Evolutionary conservation across 2,888 invertebrate species (phyloP).

Genomic region (Antheraea assamensis): DNA sequence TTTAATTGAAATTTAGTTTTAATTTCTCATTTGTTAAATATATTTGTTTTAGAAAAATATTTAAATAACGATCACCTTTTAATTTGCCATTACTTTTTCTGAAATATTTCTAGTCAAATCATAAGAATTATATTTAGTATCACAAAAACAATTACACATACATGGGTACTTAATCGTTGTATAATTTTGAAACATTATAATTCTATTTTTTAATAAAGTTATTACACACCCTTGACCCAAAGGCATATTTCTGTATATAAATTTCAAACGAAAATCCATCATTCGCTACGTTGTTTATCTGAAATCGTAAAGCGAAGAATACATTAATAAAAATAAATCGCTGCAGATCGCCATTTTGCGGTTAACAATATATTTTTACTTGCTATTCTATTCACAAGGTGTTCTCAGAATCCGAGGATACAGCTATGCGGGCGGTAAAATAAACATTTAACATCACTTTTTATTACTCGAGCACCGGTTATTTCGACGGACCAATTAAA

Average conservation of each 20-base stretch:
- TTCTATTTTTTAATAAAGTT: slow-evolving; percentile 1
- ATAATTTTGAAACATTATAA: not conserved
- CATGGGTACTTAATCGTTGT: not conserved
- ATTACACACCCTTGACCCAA: slow-evolving; percentile 9
- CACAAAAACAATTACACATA: not conserved
- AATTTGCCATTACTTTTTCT: too few relatives aligned
- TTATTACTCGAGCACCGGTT: slow-evolving; percentile 42
- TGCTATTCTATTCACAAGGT: slow-evolving; percentile 25
- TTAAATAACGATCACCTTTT: too few relatives aligned
- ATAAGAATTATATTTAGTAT: not conserved
- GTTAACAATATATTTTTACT: slow-evolving; percentile 24
- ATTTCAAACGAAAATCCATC: slow-evolving; percentile 15
- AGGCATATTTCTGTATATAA: slow-evolving; percentile 1
- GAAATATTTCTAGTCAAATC: not conserved
- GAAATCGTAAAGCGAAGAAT: slow-evolving; percentile 22
- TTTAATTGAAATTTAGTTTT: too few relatives aligned
- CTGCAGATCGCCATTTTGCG: slow-evolving; percentile 27
- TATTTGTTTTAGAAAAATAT: too few relatives aligned
- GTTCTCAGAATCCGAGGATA: slow-evolving; percentile 39
- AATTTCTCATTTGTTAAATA: too few relatives aligned
- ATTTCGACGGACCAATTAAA: slow-evolving; percentile 51
- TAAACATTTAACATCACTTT: slow-evolving; percentile 43
- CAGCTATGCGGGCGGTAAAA: slow-evolving; percentile 37
- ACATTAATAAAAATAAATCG: slow-evolving; percentile 20
- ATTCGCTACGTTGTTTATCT: slow-evolving; percentile 14